Evolutionary conservation across 1,140 invertebrate species (phyloP), one percentile per base, ranked within the genome.

Genomic region (Polyergus mexicanus): DNA sequence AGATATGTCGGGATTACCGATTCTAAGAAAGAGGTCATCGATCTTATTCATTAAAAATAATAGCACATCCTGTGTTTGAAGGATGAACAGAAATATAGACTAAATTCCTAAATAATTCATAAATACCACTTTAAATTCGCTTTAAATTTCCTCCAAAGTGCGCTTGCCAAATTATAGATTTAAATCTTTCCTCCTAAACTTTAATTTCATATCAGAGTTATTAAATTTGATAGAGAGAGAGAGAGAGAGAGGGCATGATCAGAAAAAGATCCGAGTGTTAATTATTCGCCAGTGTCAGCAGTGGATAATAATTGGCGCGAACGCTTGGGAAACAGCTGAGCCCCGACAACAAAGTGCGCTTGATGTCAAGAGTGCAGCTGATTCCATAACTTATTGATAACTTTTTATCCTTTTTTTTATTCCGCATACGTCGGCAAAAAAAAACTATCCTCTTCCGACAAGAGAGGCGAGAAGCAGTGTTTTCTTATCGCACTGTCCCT

Each of bases 401-500:
- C 16, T 19, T 19, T 51, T 51, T 16, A 35, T 47, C 38, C 41
- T 19, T 5, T 51, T 51, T 51, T 51, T 19, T 60, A 72, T 19
- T 58, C n/a, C 3, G 22, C n/a, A 35, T 41, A n/a, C 54, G 41
- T 35, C 7, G 25, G 13, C 16, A 51, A 51, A 38, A 19, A 72
- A 54, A 44, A 25, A 13, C 25, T 19, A 7, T 58, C 38, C 3
- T 60, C 19, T 38, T 44, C 11, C 22, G 54, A 56, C 22, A 35
- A 56, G 72, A 84, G 71, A 87, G 60, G 72, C 78, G 71, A 74
- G 41, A 44, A 44, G 10, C 11, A 11, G 2, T 2, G 38, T 1
- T 44, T 63, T 77, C 74, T 74, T 78, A 86, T 86, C 75, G 44
- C 44, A 32, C 38, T 65, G 35, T 85, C 65, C 74, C 74, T 90